Conservation (phyloP, 2,797 vertebrate species). For the Gymnothorax javanicus region DNA sequence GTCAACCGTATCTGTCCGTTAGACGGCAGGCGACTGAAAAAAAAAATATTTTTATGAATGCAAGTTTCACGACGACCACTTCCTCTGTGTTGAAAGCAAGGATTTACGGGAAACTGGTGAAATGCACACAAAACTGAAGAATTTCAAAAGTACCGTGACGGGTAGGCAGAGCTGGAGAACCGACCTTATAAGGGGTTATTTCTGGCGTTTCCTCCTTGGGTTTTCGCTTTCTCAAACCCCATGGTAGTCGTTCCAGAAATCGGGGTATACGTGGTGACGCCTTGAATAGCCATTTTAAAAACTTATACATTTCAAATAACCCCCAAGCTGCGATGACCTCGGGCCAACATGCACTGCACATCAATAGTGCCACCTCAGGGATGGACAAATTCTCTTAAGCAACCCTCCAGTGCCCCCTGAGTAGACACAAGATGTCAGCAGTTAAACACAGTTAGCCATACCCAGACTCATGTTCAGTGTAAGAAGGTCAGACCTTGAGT, state of each 20-base stretch:
- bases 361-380: background rate
- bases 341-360: background rate
- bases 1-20: background rate
- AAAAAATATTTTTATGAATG: slow-evolving; percentile 54
- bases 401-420: background rate
- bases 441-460: background rate
- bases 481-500: background rate
- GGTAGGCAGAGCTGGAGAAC: background rate
- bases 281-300: background rate
- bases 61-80: slow-evolving; percentile 70
- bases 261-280: background rate
- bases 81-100: slow-evolving; percentile 69
- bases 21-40: background rate
- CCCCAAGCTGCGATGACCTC: background rate
- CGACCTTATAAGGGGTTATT: background rate
- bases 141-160: background rate
- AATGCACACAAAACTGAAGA: slow-evolving; percentile 54
- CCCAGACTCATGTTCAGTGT: background rate
- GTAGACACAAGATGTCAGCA: background rate
- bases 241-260: background rate
- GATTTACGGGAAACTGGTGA: slow-evolving; percentile 77
- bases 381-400: background rate
- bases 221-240: background rate
- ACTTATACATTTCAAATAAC: background rate
- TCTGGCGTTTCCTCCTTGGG: background rate